These are phyloP conservation scores for Quadriops clusia DNA, from an alignment of 2,888 invertebrate species.

Conservation along the genomic window DNA sequence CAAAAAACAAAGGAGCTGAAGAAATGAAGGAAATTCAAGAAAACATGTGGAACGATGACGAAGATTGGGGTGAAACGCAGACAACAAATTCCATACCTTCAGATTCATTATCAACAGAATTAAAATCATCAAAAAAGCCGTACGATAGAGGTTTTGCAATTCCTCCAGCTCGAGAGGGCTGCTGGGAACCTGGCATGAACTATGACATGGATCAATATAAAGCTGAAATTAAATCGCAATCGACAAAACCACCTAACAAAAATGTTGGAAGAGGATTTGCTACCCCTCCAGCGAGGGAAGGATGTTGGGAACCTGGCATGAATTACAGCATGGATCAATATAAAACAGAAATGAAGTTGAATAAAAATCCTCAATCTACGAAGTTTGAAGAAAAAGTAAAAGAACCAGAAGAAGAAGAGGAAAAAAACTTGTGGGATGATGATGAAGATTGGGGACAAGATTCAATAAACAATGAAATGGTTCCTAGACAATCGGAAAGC, in stretches of 20 bases:
- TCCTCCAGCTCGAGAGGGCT: conserved; percentile 14
- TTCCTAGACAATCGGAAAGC: conserved; percentile 9
- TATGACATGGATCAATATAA: conserved; percentile 4
- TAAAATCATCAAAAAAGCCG: background rate
- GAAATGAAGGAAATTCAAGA: conserved; percentile 4
- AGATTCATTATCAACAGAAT: conserved; percentile 1
- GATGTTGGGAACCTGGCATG: conserved; percentile 10
- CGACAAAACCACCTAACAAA: conserved; percentile 2
- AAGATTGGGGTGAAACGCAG: conserved; percentile 6
- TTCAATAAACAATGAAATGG: conserved; percentile 13
- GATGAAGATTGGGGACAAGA: conserved; percentile 28
- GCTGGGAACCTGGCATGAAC: conserved; percentile 15
- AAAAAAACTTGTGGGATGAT: conserved; percentile 36
- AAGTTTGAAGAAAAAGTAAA: conserved; percentile 6
- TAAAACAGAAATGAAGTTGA: conserved; percentile 14
- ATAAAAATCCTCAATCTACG: conserved; percentile 4
- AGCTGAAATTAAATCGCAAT: conserved; percentile 3
- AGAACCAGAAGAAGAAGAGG: conserved; percentile 20
- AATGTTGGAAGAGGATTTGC: conserved; percentile 9
- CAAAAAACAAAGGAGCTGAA: conserved; percentile 4
- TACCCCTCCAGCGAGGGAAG: conserved; percentile 9
- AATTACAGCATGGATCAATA: conserved; percentile 2
- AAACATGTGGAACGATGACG: conserved; percentile 10
- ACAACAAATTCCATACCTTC: conserved; percentile 1
- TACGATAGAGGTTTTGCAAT: conserved; percentile 7